phyloP scores from a whole-genome alignment of 2,113 vertebrate genomes.

The Jacana jacana region DNA sequence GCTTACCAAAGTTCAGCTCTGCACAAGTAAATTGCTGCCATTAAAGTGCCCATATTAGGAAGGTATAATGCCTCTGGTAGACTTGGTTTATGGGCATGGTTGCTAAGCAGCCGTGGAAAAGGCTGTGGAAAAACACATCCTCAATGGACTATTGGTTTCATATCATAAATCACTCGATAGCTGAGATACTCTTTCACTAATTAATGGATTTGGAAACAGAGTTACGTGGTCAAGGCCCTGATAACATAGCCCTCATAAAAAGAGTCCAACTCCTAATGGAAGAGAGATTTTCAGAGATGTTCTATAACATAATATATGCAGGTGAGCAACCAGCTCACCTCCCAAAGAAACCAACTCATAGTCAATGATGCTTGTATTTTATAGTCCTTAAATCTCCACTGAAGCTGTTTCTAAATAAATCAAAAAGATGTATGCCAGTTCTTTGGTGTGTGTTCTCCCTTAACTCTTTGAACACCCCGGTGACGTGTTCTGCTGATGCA shows the following conservation, averaged over 20 bases:
- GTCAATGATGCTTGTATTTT: not conserved
- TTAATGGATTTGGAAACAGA: constrained; percentile 8
- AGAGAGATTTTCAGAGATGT: not conserved
- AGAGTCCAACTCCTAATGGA: not conserved
- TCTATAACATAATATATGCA: not conserved
- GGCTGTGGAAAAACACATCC: constrained; percentile 19
- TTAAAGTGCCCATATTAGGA: not conserved
- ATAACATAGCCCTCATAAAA: not conserved
- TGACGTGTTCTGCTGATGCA: not conserved
- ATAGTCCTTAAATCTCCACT: not conserved
- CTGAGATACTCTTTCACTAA: constrained; percentile 3
- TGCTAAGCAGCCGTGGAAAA: constrained; percentile 36
- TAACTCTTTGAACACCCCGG: not conserved
- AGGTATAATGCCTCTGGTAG: not conserved
- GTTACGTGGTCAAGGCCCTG: not conserved
- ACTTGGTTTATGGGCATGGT: not conserved
- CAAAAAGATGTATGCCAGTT: not conserved
- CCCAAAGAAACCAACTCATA: not conserved
- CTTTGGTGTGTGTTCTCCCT: not conserved
- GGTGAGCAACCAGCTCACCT: not conserved
- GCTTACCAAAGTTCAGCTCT: constrained; percentile 20
- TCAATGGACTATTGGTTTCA: constrained; percentile 23
- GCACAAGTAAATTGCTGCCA: constrained; percentile 24
- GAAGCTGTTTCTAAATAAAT: not conserved
- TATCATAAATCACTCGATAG: not conserved